These are phyloP conservation scores for Ooceraea biroi DNA, from an alignment of 1,140 invertebrate species.

Conservation along the genomic window DNA sequence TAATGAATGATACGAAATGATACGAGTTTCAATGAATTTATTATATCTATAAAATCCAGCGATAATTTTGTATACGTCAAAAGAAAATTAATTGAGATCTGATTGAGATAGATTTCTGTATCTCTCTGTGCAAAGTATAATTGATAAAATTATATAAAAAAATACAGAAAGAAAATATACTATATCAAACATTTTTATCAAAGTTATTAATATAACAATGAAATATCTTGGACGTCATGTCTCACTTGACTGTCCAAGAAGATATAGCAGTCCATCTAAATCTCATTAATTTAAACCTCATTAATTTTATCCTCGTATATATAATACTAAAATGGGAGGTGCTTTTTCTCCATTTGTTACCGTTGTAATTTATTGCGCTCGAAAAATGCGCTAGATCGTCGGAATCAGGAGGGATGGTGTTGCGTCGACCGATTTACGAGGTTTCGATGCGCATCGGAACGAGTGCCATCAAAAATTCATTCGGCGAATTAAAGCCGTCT, in stretches of 20 bases:
- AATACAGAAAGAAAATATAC: neutral
- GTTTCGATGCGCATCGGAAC: neutral
- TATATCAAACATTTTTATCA: neutral
- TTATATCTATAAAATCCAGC: neutral
- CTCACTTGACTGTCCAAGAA: neutral
- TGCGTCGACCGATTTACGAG: constrained; percentile 6
- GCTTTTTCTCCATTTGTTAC: neutral
- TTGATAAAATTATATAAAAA: neutral
- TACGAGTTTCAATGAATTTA: constrained; percentile 5
- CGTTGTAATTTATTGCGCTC: neutral
- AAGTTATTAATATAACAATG: neutral
- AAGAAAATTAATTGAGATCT: neutral
- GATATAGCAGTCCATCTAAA: too few species aligned
- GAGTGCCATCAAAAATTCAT: constrained; percentile 34
- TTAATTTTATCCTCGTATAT: constrained; percentile 4
- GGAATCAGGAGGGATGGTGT: neutral
- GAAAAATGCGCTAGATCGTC: neutral
- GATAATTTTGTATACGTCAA: neutral
- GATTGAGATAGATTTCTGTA: too few species aligned
- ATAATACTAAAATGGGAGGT: neutral
- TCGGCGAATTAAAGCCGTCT: neutral
- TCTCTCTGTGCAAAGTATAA: neutral
- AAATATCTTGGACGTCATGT: constrained; percentile 8
- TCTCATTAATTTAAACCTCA: constrained; percentile 21
- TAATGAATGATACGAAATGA: constrained; percentile 7